Evolutionary conservation across 2,797 vertebrate genomes (phyloP), one percentile per base, ranked within the genome.

Genomic region (Sebastes minor): DNA sequence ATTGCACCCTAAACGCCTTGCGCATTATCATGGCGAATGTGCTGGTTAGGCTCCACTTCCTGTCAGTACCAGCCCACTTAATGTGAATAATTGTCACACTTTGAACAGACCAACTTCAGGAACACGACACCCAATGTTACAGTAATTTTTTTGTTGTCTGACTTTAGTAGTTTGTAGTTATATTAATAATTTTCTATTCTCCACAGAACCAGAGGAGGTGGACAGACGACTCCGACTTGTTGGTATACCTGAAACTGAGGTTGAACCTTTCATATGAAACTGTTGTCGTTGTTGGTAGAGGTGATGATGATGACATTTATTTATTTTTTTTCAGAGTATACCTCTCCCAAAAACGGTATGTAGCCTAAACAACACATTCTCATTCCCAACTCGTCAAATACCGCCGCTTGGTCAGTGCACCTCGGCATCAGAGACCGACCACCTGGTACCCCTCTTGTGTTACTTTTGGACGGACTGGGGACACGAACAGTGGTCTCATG

Each of bases 311-410:
- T 14, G 0, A 28, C 1, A 1, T 53, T 56, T 66, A 2, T 76
- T 52, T 32, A 27, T 25, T 28, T 27, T 60, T 13, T 74, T 22
- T 46, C 82, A 94, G 91, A 78, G 0, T 88, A 82, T 30, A 0
- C 25, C 20, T 92, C 88, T 30, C 92, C 89, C 1, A 86, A 56
- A 82, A 11, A 72, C 3, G 92, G 93, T 94, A 80, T 0, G 88
- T 79, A 4, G 1, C 52, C 42, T 7, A 6, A 49, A 28, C 46
- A 49, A 49, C 46, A 49, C 18, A 49, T 49, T 49, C 46, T 49
- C 46, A 49, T 20, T 20, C 16, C 16, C 46, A 49, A 49, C 18
- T 49, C 8, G 8, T 49, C 42, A 49, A 49, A 49, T 49, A 49
- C 42, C 42, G 16, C 42, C 42, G 16, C 16, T 49, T 49, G 42